Percentiles rank a stretch among this genome's conserved stretches.
phyloP scores from a whole-genome alignment of 92 coral and sea anemone genomes.

The Actinernus sp. region DNA sequence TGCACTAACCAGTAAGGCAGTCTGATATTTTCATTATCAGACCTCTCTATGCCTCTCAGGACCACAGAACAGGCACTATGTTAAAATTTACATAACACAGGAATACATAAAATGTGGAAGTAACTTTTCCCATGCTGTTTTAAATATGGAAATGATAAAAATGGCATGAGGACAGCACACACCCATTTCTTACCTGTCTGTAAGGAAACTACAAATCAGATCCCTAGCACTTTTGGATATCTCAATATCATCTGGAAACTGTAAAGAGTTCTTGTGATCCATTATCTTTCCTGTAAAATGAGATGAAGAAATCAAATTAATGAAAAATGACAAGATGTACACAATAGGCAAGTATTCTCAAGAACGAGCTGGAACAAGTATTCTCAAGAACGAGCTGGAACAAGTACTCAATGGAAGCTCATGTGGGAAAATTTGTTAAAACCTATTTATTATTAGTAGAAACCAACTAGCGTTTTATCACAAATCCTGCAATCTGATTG shows the following conservation, averaged over 20 bases:
- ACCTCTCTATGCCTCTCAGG: too few species aligned
- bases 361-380: background rate
- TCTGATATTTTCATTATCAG: too few species aligned
- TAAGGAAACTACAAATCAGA: constrained; percentile 90
- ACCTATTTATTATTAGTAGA: background rate
- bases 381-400: too few species aligned
- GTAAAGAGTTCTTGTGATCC: constrained; percentile 97
- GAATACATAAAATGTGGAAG: background rate
- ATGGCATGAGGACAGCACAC: background rate
- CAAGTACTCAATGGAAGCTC: too few species aligned
- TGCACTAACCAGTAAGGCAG: too few species aligned
- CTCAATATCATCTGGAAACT: constrained; percentile 98
- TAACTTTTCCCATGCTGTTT: background rate
- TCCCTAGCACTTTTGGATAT: constrained; percentile 90
- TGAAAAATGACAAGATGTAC: too few species aligned
- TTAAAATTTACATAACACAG: too few species aligned
- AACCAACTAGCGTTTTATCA: too few species aligned
- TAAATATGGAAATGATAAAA: background rate
- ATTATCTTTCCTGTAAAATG: constrained; percentile 83
- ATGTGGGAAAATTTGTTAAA: background rate
- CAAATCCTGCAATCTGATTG: too few species aligned
- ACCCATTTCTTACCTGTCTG: constrained; percentile 75
- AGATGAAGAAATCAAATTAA: too few species aligned
- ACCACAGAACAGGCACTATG: too few species aligned
- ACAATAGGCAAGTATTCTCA: background rate